Evolutionary conservation across 1,140 invertebrate genomes (phyloP), one percentile per base, ranked within the genome.

Genomic region (Xylocopa sonorina): DNA sequence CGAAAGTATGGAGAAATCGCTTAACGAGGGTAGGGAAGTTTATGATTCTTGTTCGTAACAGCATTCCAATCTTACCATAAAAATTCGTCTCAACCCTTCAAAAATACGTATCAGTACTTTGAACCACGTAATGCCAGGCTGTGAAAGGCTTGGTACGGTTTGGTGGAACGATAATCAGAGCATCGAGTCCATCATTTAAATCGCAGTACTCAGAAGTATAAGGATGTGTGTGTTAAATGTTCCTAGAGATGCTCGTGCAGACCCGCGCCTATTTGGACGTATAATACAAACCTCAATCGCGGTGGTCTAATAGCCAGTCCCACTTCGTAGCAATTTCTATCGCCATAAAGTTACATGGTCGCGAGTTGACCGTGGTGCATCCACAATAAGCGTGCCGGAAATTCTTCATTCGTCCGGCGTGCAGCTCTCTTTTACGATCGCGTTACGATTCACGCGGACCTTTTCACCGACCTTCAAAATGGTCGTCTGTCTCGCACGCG

Each of bases 401-500:
- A 80, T 69, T 75, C 38, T 73, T 84, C 55, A 60, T 84, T 78
- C 78, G 32, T 64, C 24, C 57, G 12, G 57, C 78, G 62, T 84
- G 68, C 67, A 41, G 41, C 62, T 71, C 51, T 38, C 60, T 67
- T 80, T 80, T 74, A 80, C 50, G 50, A 43, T 21, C 32, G 76
- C 41, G 79, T 60, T 55, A 84, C 67, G 43, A 58, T 74, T 55
- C 53, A 32, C 41, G 21, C 58, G 46, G 9, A 53, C 21, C 18
- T 53, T 78, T 78, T 73, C 77, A 48, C 50, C 48, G 77, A 78
- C 77, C 48, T 63, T 51, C 21, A 78, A 73, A 78, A 16, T 63
- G 46, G 41, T 69, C 53, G 29, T 55, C 29, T 27, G 38, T 55
- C 57, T n/a, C 67, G 12, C n/a, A n/a, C n/a, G n/a, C n/a, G n/a